phyloP scores from a whole-genome alignment of 2,888 invertebrate genomes.

The Alitta virens region DNA sequence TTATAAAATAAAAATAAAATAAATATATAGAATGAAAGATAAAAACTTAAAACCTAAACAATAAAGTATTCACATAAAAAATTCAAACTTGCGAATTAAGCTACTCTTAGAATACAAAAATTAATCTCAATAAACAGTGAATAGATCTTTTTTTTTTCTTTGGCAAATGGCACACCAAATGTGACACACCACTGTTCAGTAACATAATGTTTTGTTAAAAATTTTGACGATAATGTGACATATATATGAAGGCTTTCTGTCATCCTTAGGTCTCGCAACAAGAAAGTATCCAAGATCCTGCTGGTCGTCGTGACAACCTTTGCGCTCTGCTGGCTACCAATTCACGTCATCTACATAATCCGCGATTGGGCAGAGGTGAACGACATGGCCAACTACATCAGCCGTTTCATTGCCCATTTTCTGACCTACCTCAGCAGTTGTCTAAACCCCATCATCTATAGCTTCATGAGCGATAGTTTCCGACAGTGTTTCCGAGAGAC shows the following conservation, averaged over 20 bases:
- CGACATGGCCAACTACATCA: background rate
- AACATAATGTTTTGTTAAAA: too few species aligned
- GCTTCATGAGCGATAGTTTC: constrained; percentile 40
- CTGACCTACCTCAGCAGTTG: constrained; percentile 34
- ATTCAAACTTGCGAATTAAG: too few species aligned
- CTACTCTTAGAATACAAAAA: too few species aligned
- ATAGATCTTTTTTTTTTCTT: too few species aligned
- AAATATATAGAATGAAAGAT: too few species aligned
- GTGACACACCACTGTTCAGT: too few species aligned
- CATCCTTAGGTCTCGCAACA: background rate
- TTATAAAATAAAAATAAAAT: too few species aligned
- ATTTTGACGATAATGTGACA: background rate
- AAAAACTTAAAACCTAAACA: too few species aligned
- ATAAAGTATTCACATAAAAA: too few species aligned
- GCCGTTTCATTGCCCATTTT: background rate
- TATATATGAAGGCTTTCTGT: background rate
- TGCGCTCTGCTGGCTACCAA: constrained; percentile 28
- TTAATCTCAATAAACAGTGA: too few species aligned
- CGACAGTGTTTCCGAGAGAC: constrained; percentile 25
- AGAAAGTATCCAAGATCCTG: constrained; percentile 1
- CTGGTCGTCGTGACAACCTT: constrained; percentile 23
- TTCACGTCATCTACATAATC: constrained; percentile 22
- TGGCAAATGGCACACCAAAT: too few species aligned
- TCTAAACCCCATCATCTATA: constrained; percentile 45
- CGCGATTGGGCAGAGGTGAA: background rate